phyloP scores from a whole-genome alignment of 30 jellyfish, hydroid and myxozoan species.

The Haliclystus octoradiatus region DNA sequence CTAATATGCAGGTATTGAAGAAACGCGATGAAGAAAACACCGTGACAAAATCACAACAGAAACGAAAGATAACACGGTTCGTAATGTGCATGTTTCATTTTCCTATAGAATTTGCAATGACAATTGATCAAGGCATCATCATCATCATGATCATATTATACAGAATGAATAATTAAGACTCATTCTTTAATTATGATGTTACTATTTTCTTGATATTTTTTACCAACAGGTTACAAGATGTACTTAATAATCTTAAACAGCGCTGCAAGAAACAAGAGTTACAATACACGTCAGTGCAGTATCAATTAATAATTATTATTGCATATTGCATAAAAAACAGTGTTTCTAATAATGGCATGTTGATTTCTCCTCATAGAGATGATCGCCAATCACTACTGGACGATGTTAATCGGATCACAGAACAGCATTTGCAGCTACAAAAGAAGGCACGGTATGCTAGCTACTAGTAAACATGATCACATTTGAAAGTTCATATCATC shows the following conservation, averaged over 20 bases:
- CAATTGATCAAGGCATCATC: no score
- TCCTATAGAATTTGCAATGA: no score
- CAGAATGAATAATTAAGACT: background rate
- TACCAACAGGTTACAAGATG: conserved; percentile 50
- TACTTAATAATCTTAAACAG: conserved; percentile 57
- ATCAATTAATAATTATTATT: no score
- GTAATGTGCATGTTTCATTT: background rate
- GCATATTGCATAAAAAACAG: background rate
- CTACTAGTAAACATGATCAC: background rate
- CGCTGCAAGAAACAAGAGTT: conserved; percentile 68
- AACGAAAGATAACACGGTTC: conserved; percentile 66
- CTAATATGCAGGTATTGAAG: conserved; percentile 46
- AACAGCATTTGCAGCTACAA: conserved; percentile 80
- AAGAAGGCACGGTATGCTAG: conserved; percentile 72
- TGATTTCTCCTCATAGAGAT: conserved; percentile 31
- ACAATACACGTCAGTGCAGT: conserved; percentile 49
- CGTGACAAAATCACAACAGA: conserved; percentile 85
- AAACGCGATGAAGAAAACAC: conserved; percentile 91
- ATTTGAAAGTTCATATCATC: background rate
- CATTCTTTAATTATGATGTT: background rate
- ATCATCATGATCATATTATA: background rate
- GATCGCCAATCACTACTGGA: conserved; percentile 51
- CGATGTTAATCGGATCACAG: conserved; percentile 81
- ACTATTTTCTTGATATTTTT: background rate
- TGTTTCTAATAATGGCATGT: background rate